phyloP scores from a whole-genome alignment of 2,888 invertebrate species.

The Eupithecia subfuscata region DNA sequence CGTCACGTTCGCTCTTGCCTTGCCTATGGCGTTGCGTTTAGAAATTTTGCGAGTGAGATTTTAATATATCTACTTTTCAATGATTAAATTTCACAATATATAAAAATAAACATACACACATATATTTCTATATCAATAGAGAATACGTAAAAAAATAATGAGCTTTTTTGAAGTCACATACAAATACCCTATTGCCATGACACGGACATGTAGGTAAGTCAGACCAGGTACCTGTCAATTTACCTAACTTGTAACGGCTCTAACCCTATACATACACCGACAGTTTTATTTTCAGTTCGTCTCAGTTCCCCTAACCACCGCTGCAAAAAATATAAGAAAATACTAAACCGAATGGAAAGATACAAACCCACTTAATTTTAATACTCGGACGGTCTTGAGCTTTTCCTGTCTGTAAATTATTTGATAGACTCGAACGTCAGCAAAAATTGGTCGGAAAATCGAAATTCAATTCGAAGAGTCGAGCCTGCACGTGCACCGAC shows the following conservation, averaged over 20 bases:
- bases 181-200: no score
- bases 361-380: conserved; percentile 19
- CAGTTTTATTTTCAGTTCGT: conserved; percentile 1
- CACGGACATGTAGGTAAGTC: neutral
- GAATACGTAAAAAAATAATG: no score
- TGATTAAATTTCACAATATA: no score
- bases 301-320: neutral
- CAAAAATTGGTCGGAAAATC: conserved; percentile 30
- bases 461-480: conserved; percentile 38
- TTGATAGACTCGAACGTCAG: conserved; percentile 27
- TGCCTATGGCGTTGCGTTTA: no score
- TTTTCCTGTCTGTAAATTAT: conserved; percentile 29
- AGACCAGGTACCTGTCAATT: no score
- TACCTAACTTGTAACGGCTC: no score
- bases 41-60: no score
- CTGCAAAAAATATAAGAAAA: conserved; percentile 2
- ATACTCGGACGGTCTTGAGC: conserved; percentile 11
- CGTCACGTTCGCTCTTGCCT: no score
- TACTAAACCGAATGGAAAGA: conserved; percentile 4
- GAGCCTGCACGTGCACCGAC: conserved; percentile 34
- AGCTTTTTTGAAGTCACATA: no score
- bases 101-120: no score
- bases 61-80: no score
- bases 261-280: neutral
- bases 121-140: no score